Conservation (phyloP, 2,113 vertebrate genomes). For the Monopterus albus region DNA sequence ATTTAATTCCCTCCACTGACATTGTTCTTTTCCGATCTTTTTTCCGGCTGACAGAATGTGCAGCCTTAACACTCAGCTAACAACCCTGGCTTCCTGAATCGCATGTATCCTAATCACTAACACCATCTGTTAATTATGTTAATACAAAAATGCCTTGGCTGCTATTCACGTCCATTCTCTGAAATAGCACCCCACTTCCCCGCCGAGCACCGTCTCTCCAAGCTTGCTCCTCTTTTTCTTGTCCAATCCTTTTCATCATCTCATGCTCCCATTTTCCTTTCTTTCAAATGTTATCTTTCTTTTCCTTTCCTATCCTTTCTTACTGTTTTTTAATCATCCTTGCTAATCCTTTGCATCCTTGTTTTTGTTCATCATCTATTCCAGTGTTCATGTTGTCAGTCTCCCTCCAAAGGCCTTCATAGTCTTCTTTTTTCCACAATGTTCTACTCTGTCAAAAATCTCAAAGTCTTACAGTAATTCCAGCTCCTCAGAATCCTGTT, state of each 20-base stretch:
- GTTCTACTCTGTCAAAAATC: slow-evolving; percentile 48
- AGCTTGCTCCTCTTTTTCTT: slow-evolving; percentile 54
- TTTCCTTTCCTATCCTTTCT: slow-evolving; percentile 66
- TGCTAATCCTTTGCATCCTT: slow-evolving; percentile 60
- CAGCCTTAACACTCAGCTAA: slow-evolving; percentile 76
- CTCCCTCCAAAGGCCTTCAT: slow-evolving; percentile 44
- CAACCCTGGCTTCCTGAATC: slow-evolving; percentile 78
- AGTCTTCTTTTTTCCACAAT: slow-evolving; percentile 25
- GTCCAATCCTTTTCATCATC: slow-evolving; percentile 61
- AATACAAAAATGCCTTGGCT: slow-evolving; percentile 80
- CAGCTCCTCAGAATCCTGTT: slow-evolving; percentile 41
- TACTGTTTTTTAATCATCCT: slow-evolving; percentile 45
- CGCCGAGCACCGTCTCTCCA: slow-evolving; percentile 48
- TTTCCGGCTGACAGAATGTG: slow-evolving; percentile 68
- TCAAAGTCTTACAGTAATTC: slow-evolving; percentile 63
- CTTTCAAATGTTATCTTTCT: slow-evolving; percentile 59
- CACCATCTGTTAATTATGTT: slow-evolving; percentile 85
- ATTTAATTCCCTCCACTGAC: slow-evolving; percentile 71
- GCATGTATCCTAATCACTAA: slow-evolving; percentile 82
- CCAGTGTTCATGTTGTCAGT: slow-evolving; percentile 46
- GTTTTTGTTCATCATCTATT: slow-evolving; percentile 42
- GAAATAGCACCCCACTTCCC: slow-evolving; percentile 64
- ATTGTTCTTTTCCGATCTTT: slow-evolving; percentile 73
- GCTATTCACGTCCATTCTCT: slow-evolving; percentile 75
- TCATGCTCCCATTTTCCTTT: slow-evolving; percentile 50